Percentiles rank a stretch among this genome's conserved stretches.
These are phyloP conservation scores for Cathartes aura DNA, from an alignment of 2,113 vertebrate genomes.

Conservation along the genomic window DNA sequence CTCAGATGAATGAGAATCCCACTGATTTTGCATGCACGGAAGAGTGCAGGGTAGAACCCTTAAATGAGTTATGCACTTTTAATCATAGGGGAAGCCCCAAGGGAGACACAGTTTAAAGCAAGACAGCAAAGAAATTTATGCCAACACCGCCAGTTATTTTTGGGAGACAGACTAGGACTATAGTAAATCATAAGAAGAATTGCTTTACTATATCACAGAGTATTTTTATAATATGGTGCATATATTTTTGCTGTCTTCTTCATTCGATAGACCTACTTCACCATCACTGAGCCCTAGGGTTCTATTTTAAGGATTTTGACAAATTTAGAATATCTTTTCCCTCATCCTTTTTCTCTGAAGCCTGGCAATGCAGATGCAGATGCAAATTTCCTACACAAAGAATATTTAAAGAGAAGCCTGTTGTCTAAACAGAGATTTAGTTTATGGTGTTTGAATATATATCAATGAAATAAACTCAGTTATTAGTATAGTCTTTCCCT, in stretches of 20 bases:
- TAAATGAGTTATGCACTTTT: background rate
- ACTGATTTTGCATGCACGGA: background rate
- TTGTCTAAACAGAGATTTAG: background rate
- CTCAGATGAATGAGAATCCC: background rate
- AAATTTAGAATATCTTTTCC: background rate
- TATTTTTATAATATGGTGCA: background rate
- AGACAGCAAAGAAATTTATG: background rate
- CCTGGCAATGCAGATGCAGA: background rate
- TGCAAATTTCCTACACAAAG: background rate
- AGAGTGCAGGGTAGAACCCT: background rate
- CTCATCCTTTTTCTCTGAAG: background rate
- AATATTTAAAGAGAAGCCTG: background rate
- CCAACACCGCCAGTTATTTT: background rate
- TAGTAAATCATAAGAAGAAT: conserved; percentile 11
- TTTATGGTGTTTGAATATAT: background rate
- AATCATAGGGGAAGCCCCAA: background rate
- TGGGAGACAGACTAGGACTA: background rate
- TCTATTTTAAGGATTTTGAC: background rate
- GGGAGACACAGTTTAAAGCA: background rate
- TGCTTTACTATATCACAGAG: background rate
- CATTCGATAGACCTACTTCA: background rate
- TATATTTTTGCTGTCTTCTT: background rate
- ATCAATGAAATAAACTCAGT: background rate
- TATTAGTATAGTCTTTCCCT: background rate
- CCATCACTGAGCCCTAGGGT: background rate